These are phyloP conservation scores for Steinernema feltiae DNA, from an alignment of 1,140 invertebrate genomes.

Conservation along the genomic window DNA sequence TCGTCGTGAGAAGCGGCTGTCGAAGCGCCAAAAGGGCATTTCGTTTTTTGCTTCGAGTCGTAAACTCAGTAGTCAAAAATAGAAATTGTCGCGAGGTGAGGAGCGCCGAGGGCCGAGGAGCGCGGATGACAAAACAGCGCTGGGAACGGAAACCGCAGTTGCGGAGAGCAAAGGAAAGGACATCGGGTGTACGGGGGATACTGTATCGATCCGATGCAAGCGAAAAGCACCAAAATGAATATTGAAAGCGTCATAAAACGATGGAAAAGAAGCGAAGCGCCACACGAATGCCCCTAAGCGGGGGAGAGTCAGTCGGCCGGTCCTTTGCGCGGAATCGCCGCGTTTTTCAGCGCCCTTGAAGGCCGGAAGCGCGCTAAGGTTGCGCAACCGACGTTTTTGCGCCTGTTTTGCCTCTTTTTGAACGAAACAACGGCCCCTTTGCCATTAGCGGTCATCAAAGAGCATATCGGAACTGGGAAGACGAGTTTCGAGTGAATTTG, in stretches of 20 bases:
- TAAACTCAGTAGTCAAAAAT: background rate
- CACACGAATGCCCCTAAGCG: too few relatives aligned
- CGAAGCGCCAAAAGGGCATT: background rate
- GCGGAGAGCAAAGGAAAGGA: too few relatives aligned
- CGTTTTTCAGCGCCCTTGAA: background rate
- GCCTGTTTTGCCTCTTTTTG: background rate
- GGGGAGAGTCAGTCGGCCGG: too few relatives aligned
- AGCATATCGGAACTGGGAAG: too few relatives aligned
- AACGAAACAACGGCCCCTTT: background rate
- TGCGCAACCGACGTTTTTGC: background rate
- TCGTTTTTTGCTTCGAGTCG: background rate
- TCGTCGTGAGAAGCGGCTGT: too few relatives aligned
- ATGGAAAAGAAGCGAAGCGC: background rate
- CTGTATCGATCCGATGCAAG: background rate
- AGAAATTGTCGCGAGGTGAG: background rate
- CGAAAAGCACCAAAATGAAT: background rate
- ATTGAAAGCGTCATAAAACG: background rate
- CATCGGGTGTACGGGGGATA: background rate
- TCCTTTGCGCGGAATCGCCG: too few relatives aligned
- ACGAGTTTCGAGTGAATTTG: too few relatives aligned
- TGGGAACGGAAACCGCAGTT: background rate
- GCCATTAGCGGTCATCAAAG: too few relatives aligned
- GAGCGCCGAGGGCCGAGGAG: too few relatives aligned
- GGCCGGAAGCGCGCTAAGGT: background rate
- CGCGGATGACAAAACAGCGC: too few relatives aligned